phyloP scores from a whole-genome alignment of 2,113 vertebrate genomes.

The Nycticorax nycticorax region DNA sequence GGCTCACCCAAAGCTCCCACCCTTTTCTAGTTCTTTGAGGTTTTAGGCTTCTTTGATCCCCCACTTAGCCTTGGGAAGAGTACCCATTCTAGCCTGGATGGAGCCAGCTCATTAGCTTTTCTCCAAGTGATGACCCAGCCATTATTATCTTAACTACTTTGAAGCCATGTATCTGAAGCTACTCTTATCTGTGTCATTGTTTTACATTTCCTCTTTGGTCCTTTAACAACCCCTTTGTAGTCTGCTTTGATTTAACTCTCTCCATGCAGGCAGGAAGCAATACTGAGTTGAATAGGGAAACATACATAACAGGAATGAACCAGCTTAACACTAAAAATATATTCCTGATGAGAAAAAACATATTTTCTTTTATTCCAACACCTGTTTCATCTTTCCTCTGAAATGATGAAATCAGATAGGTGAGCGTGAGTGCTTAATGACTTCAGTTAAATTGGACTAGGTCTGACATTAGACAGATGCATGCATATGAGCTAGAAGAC shows the following conservation, averaged over 20 bases:
- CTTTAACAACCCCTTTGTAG: neutral
- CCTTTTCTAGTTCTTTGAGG: conserved; percentile 1
- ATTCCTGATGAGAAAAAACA: neutral
- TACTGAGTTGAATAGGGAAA: neutral
- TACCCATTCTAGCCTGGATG: neutral
- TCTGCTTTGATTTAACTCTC: conserved; percentile 1
- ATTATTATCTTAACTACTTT: neutral
- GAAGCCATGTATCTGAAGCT: conserved; percentile 11
- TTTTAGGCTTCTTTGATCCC: conserved; percentile 36
- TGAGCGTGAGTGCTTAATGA: neutral
- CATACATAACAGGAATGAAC: neutral
- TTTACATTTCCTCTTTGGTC: conserved; percentile 37
- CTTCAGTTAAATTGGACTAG: neutral
- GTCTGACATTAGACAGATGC: neutral
- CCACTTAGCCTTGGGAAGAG: neutral
- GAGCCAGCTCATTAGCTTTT: conserved; percentile 38
- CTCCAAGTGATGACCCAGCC: neutral
- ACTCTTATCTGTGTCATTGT: conserved; percentile 29
- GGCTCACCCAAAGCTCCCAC: conserved; percentile 9
- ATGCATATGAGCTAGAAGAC: neutral
- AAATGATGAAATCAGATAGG: neutral
- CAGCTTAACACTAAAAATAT: neutral
- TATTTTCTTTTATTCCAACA: neutral
- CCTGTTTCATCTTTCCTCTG: neutral
- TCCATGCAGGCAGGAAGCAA: neutral